These are phyloP conservation scores for Dreissena rostriformis DNA, from an alignment of 1,140 invertebrate species.

Conservation along the genomic window DNA sequence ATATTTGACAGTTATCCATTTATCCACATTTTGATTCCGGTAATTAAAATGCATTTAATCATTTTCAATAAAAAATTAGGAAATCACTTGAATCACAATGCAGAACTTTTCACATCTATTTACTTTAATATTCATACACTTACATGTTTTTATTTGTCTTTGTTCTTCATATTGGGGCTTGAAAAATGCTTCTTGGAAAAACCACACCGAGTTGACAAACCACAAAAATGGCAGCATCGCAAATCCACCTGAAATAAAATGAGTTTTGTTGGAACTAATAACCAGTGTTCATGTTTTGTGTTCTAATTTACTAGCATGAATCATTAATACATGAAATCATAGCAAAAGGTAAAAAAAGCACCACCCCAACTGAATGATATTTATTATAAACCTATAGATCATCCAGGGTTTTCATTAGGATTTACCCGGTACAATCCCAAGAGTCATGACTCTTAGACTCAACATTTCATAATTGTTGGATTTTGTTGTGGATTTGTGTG, in stretches of 20 bases:
- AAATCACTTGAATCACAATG: no score
- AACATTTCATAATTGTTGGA: no score
- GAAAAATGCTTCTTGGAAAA: slow-evolving; percentile 92
- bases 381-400: neutral
- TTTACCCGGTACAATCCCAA: no score
- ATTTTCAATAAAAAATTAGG: no score
- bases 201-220: slow-evolving; percentile 95
- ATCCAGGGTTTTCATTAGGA: neutral
- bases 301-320: neutral
- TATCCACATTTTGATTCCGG: no score
- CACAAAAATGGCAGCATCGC: slow-evolving; percentile 93
- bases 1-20: no score
- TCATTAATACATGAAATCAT: neutral
- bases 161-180: slow-evolving; percentile 91
- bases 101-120: no score
- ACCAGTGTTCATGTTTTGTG: no score
- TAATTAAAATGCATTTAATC: no score
- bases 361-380: neutral
- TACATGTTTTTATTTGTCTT: slow-evolving; percentile 91
- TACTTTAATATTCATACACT: slow-evolving; percentile 59
- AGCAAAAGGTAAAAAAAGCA: neutral
- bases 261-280: no score
- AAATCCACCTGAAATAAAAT: slow-evolving; percentile 89
- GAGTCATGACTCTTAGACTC: no score
- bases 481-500: no score